Evolutionary conservation across 2,113 vertebrate species (phyloP), one percentile per base, ranked within the genome.

Genomic region (Tachysurus vachellii): DNA sequence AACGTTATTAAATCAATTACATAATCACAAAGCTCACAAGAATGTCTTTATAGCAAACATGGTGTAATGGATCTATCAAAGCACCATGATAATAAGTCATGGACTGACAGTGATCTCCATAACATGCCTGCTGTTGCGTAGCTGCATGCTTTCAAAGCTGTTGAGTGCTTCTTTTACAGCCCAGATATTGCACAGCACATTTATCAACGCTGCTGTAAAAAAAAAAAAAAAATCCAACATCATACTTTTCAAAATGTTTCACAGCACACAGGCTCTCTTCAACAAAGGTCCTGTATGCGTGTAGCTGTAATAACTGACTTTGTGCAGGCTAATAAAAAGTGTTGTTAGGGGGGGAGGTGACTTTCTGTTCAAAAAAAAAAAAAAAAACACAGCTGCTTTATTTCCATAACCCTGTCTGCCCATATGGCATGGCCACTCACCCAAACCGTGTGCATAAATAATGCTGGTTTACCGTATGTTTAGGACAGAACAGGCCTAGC

Each of bases 351-450:
- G 53, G 83, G 88, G 80, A 87, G 89, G 89, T 90, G 89, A 90
- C 89, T 89, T 90, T 90, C 89, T 90, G 71, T 87, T 89, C 75
- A n/a, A 36, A 36, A 36, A 36, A 36, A 36, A 36, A 36, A 36
- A 36, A 36, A 87, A 83, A 81, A 90, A 86, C 89, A 90, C 89
- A 87, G 88, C 86, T 89, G 88, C 88, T 83, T 80, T 87, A 89
- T 90, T 89, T 87, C 87, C 89, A 89, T 89, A 91, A 88, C 88
- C 77, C 70, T 42, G 59, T 87, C 71, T 53, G 13, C 21, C 86
- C 86, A 84, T 87, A 87, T 87, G 86, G 81, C 71, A 6, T 61
- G 26, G 82, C 59, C 81, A 54, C 81, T 87, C 61, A 54, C 36
- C 64, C 28, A 50, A 84, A 21, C 57, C 71, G 4, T 36, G 73